phyloP scores from a whole-genome alignment of 1,140 invertebrate genomes.

The Calephelis nemesis region DNA sequence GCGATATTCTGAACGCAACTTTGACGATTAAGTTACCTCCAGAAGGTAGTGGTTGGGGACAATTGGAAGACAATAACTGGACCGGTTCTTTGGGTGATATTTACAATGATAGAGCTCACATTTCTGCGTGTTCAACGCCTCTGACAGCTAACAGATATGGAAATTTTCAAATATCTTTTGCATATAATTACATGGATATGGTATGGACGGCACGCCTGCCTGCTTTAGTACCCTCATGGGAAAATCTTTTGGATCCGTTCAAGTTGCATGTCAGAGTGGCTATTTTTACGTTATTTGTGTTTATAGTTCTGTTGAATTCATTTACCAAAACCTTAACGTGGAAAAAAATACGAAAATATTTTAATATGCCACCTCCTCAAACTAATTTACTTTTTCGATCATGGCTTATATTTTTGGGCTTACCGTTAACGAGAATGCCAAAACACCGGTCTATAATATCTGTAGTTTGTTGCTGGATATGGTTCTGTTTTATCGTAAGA shows the following conservation, averaged over 20 bases:
- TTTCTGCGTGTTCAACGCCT: conserved; percentile 47
- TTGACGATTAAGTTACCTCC: conserved; percentile 36
- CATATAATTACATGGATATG: conserved; percentile 56
- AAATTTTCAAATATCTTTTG: conserved; percentile 56
- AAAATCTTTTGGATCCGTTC: conserved; percentile 55
- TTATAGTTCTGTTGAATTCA: conserved; percentile 37
- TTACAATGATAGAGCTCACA: conserved; percentile 41
- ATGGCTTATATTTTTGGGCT: conserved; percentile 49
- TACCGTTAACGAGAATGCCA: conserved; percentile 43
- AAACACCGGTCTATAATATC: conserved; percentile 34
- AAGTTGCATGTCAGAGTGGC: conserved; percentile 37
- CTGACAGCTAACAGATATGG: conserved; percentile 44
- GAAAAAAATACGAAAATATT: conserved; percentile 32
- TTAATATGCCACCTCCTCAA: conserved; percentile 39
- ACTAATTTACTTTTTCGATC: conserved; percentile 52
- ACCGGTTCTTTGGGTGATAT: conserved; percentile 56
- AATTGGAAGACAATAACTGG: conserved; percentile 49
- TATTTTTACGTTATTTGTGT: conserved; percentile 43
- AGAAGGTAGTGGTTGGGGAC: conserved; percentile 40
- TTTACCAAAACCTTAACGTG: conserved; percentile 36
- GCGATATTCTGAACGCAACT: conserved; percentile 47
- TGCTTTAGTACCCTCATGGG: conserved; percentile 39
- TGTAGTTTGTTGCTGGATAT: conserved; percentile 49
- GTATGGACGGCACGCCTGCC: conserved; percentile 52
- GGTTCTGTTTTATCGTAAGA: conserved; percentile 51